Conservation (phyloP, 2,113 vertebrate species). For the Pluvianellus socialis region DNA sequence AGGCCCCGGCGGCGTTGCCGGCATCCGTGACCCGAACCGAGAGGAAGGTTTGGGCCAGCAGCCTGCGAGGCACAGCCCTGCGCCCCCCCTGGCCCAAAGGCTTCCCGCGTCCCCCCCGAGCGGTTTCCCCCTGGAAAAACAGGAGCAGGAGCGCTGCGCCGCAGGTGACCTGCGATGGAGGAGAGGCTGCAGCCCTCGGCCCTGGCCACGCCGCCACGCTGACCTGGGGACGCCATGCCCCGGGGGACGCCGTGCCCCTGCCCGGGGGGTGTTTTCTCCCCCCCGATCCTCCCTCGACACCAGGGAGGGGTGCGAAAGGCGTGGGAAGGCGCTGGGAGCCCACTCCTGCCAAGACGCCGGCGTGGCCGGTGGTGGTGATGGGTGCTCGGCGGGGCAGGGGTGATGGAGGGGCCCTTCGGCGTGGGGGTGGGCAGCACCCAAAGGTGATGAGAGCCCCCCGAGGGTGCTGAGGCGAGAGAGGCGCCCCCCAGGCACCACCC, state of each 20-base stretch:
- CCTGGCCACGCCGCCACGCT: background rate
- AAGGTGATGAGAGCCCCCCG: background rate
- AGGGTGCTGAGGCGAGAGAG: background rate
- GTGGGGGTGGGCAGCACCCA: rapidly evolving
- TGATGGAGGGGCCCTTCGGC: background rate
- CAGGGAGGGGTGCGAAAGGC: background rate
- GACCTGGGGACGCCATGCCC: background rate
- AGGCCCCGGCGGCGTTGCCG: background rate
- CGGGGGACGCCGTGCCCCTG: background rate
- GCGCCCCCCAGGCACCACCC: background rate
- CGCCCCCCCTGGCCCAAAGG: background rate
- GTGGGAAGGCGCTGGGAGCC: background rate
- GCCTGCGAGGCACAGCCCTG: rapidly evolving
- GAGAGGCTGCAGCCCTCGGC: background rate
- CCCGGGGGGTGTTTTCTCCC: background rate
- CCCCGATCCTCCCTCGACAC: too few relatives aligned
- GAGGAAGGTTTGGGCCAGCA: background rate
- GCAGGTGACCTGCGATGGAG: rapidly evolving
- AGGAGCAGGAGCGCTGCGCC: background rate
- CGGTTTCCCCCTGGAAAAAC: background rate
- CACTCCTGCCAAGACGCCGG: background rate
- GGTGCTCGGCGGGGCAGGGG: background rate
- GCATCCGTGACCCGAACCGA: background rate
- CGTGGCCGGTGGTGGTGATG: too few relatives aligned
- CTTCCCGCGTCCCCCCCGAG: background rate